Evolutionary conservation across 2,888 invertebrate genomes (phyloP), one percentile per base, ranked within the genome.

Genomic region (Bunonema sp.): DNA sequence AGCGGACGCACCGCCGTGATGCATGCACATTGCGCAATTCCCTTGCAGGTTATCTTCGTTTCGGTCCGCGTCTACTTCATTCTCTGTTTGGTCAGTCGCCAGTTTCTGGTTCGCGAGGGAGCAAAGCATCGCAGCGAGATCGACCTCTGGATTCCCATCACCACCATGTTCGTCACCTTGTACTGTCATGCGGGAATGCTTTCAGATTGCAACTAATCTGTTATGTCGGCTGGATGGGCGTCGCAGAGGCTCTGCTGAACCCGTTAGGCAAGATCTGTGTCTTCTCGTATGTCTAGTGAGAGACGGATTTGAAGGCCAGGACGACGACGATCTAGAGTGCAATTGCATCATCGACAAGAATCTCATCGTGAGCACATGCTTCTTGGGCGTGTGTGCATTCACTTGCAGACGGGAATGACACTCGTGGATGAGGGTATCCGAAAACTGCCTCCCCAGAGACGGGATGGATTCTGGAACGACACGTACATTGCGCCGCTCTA

Each of bases 281-380:
- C 20, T 31, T n/a, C n/a, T n/a, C n/a, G n/a, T n/a, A n/a, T n/a
- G n/a, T n/a, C n/a, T n/a, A n/a, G n/a, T n/a, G n/a, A n/a, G n/a
- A n/a, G n/a, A n/a, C n/a, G n/a, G n/a, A n/a, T n/a, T n/a, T n/a
- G n/a, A n/a, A n/a, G n/a, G n/a, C 31, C 52, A 57, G 23, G 54
- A 54, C 29, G 52, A 53, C 32, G 53, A 57, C 29, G 51, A 53
- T 47, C 37, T 57, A 16, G 52, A 57, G 32, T 56, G 57, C 45
- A 62, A 62, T 29, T 62, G 58, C 33, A 52, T 62, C 23, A 58
- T 62, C 35, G 62, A 63, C 48, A 61, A 59, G 43, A 62, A 63
- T 45, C 44, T 62, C 7, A 57, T 62, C 26, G 57, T 53, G 34
- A 50, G 57, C 47, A 28, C 24, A 39, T 28, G 36, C 35, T 30